Evolutionary conservation across 2,113 vertebrate genomes (phyloP).

Genomic region (Beaufortia kweichowensis): DNA sequence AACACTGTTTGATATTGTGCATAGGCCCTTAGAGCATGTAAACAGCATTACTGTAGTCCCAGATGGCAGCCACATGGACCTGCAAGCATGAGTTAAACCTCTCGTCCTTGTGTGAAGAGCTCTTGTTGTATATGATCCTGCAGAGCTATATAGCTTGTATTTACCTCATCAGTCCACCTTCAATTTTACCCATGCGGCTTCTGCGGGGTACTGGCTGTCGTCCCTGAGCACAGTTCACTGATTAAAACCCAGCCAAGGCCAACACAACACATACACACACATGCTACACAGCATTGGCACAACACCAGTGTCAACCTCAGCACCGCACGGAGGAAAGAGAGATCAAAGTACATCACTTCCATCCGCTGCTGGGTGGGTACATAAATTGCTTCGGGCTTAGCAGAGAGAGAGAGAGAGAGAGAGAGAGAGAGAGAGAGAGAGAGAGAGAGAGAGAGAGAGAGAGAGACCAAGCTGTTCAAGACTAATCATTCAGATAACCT

Average conservation of each 20-base stretch:
- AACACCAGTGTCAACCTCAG: conserved; percentile 24
- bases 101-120: conserved; percentile 39
- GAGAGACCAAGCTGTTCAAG: conserved; percentile 13
- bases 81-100: conserved; percentile 26
- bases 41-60: not conserved
- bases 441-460: conserved; percentile 10
- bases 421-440: not conserved
- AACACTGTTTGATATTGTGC: not conserved
- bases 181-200: conserved; percentile 32
- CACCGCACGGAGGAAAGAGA: conserved; percentile 20
- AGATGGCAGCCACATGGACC: conserved; percentile 32
- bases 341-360: conserved; percentile 50
- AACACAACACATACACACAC: conserved; percentile 17
- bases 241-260: conserved; percentile 45
- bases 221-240: conserved; percentile 36
- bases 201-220: conserved; percentile 41
- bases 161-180: conserved; percentile 52
- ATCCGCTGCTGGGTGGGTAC: conserved; percentile 36
- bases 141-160: conserved; percentile 39
- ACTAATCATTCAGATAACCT: conserved; percentile 13
- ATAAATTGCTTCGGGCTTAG: conserved; percentile 40
- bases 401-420: conserved; percentile 18
- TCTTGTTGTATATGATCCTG: conserved; percentile 24
- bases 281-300: conserved; percentile 7
- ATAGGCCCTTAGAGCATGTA: not conserved